Evolutionary conservation across 2,888 invertebrate genomes (phyloP).

Genomic region (Plutella xylostella): DNA sequence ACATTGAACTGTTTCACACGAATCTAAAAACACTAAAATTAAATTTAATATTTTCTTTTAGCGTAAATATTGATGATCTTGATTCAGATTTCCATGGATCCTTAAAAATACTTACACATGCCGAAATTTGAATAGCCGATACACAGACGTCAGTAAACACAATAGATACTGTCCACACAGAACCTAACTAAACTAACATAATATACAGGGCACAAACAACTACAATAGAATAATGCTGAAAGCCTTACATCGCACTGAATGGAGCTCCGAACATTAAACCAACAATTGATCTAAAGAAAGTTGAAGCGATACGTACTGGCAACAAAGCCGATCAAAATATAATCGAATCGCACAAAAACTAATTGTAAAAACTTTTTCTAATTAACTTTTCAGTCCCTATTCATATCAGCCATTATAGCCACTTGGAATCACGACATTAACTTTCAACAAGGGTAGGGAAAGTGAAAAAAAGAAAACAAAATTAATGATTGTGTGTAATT

Average conservation of each 20-base stretch:
- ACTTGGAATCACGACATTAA: conserved; percentile 49
- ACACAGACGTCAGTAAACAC: too few relatives aligned
- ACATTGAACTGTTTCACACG: too few relatives aligned
- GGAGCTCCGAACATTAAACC: conserved; percentile 10
- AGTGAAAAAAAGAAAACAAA: conserved; percentile 58
- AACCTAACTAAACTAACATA: conserved; percentile 3
- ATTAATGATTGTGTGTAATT: conserved; percentile 68
- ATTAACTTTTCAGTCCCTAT: conserved; percentile 38
- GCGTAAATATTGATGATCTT: too few relatives aligned
- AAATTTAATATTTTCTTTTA: too few relatives aligned
- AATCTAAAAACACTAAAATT: too few relatives aligned
- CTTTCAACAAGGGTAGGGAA: conserved; percentile 27
- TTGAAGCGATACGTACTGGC: conserved; percentile 39
- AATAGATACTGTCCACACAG: not conserved
- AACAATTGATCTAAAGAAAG: conserved; percentile 34
- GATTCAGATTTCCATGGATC: too few relatives aligned
- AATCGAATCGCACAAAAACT: conserved; percentile 25
- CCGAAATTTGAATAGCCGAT: too few relatives aligned
- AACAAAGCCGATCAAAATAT: conserved; percentile 27
- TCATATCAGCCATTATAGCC: conserved; percentile 25
- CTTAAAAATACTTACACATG: too few relatives aligned
- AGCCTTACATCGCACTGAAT: conserved; percentile 2
- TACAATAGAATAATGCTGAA: conserved; percentile 2
- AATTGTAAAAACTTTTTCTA: conserved; percentile 36
- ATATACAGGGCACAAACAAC: conserved; percentile 1